These are phyloP conservation scores for Nemoura dubitans DNA, from an alignment of 2,888 invertebrate species.

Conservation along the genomic window DNA sequence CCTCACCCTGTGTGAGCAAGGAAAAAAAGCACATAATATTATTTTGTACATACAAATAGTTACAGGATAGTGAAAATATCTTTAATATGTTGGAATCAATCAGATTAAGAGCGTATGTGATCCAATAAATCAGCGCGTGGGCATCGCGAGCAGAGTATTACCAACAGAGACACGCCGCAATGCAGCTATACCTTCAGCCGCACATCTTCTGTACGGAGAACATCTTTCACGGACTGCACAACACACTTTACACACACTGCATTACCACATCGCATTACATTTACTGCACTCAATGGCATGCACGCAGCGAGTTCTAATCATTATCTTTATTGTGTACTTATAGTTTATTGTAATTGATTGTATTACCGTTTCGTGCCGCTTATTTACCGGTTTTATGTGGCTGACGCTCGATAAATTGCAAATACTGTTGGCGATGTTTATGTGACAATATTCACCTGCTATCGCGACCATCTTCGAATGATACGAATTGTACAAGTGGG, in stretches of 20 bases:
- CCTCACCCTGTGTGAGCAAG: too few species aligned
- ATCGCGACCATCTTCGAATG: not conserved
- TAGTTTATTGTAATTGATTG: conserved; percentile 1
- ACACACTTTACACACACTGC: not conserved
- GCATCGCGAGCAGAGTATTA: not conserved
- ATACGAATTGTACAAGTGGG: not conserved
- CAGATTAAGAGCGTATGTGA: not conserved
- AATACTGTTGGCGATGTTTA: not conserved
- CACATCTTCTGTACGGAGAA: not conserved
- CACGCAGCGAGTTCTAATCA: not conserved
- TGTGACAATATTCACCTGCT: not conserved
- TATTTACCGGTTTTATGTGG: conserved; percentile 22
- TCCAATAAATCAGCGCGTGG: not conserved
- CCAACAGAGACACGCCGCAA: too few species aligned
- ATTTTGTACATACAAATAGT: too few species aligned
- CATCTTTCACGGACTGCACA: not conserved
- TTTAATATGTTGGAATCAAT: too few species aligned
- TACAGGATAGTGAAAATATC: too few species aligned
- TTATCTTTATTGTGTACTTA: conserved; percentile 25
- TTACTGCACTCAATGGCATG: not conserved
- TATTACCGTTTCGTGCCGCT: conserved; percentile 23
- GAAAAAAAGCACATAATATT: too few species aligned
- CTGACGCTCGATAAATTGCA: conserved; percentile 13
- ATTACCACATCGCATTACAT: not conserved
- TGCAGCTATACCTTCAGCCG: not conserved